phyloP scores from a whole-genome alignment of 2,888 invertebrate species.

The Caenorhabditis sp. region DNA sequence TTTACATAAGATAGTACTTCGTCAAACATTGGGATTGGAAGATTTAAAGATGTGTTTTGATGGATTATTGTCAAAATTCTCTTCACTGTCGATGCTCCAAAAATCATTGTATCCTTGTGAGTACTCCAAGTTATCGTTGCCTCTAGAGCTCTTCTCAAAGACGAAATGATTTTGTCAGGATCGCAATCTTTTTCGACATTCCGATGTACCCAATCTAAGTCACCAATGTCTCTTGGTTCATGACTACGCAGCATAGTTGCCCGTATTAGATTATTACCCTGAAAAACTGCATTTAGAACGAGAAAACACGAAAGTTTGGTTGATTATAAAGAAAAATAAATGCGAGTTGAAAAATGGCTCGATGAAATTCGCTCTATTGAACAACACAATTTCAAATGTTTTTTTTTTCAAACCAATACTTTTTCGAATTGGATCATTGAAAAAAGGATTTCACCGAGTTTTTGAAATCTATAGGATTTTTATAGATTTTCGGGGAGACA shows the following conservation, averaged over 20 bases:
- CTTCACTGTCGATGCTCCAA: slow-evolving; percentile 42
- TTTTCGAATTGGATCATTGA: too few relatives aligned
- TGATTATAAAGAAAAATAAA: too few relatives aligned
- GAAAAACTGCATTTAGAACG: not conserved
- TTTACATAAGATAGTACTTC: slow-evolving; percentile 24
- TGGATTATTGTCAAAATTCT: slow-evolving; percentile 36
- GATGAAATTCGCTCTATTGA: too few relatives aligned
- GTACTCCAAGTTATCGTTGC: slow-evolving; percentile 25
- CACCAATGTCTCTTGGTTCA: not conserved
- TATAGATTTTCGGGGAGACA: too few relatives aligned
- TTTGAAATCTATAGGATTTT: too few relatives aligned
- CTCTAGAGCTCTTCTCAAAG: slow-evolving; percentile 19
- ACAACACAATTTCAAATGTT: too few relatives aligned
- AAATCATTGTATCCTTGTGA: slow-evolving; percentile 36
- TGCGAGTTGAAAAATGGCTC: too few relatives aligned
- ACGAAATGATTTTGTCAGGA: slow-evolving; percentile 6
- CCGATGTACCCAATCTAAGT: not conserved
- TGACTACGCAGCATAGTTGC: not conserved
- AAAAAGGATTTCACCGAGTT: too few relatives aligned
- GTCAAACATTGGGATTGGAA: slow-evolving; percentile 9
- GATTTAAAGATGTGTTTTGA: not conserved
- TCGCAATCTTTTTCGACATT: slow-evolving; percentile 3
- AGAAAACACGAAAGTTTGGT: not conserved
- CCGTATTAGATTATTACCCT: not conserved
- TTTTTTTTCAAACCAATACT: too few relatives aligned